A percentile compares a stretch with the other conserved stretches of the same genome.
phyloP scores from a whole-genome alignment of 2,797 vertebrate species.

The Dallia pectoralis region DNA sequence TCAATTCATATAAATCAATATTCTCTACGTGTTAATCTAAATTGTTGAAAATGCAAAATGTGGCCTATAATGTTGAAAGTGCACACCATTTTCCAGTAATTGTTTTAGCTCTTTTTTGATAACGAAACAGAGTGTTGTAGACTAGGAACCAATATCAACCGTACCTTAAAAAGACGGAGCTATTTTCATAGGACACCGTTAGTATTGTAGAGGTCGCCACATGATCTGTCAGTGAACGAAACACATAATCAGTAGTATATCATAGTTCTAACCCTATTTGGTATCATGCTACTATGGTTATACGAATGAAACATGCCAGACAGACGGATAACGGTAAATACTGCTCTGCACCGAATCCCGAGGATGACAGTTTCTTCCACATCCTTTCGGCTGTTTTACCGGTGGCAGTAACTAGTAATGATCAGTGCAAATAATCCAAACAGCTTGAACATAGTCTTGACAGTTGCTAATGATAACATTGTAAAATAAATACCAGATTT shows the following conservation, averaged over 20 bases:
- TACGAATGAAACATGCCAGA: not conserved
- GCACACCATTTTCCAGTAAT: not conserved
- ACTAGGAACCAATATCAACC: slow-evolving; percentile 38
- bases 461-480: not conserved
- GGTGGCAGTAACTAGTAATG: not conserved
- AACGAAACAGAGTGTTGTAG: not conserved
- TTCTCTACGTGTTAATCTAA: not conserved
- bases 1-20: not conserved
- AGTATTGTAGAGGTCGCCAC: slow-evolving; percentile 58
- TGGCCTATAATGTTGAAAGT: not conserved
- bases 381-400: not conserved
- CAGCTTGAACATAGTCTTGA: not conserved
- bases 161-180: slow-evolving; percentile 40
- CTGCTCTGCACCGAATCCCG: not conserved
- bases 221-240: not conserved
- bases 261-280: not conserved
- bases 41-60: not conserved
- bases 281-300: not conserved
- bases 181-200: slow-evolving; percentile 55
- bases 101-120: not conserved
- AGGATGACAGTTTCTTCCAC: not conserved
- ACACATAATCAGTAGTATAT: not conserved
- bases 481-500: not conserved
- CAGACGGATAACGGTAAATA: not conserved
- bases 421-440: not conserved